These are phyloP conservation scores for Dicycla oo DNA, from an alignment of 2,888 invertebrate genomes.

Conservation along the genomic window DNA sequence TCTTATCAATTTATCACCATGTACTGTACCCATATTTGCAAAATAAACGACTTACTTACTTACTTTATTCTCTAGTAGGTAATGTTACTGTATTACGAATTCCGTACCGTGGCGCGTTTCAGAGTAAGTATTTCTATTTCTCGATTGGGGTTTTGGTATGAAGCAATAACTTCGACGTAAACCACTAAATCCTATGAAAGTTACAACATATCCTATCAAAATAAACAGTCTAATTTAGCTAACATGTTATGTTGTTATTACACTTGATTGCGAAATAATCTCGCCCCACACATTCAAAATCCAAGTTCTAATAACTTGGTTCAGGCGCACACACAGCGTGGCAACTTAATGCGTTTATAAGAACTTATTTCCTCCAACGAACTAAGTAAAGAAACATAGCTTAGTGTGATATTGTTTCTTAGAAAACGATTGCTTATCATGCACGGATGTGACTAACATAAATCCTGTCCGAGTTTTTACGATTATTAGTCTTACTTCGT, in stretches of 20 bases:
- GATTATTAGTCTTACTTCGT: slow-evolving; percentile 56
- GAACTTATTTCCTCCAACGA: slow-evolving; percentile 66
- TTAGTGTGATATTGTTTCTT: slow-evolving; percentile 71
- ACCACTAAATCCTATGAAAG: not conserved
- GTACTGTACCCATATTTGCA: too few species aligned
- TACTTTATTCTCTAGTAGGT: not conserved
- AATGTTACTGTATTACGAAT: not conserved
- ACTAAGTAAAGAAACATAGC: slow-evolving; percentile 59
- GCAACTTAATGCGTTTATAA: slow-evolving; percentile 66
- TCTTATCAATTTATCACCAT: too few species aligned
- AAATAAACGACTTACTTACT: too few species aligned
- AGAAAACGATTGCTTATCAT: slow-evolving; percentile 75
- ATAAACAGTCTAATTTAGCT: slow-evolving; percentile 9
- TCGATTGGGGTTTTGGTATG: not conserved
- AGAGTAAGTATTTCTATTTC: not conserved
- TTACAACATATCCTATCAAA: slow-evolving; percentile 14
- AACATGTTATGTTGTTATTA: not conserved
- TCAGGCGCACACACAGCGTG: slow-evolving; percentile 29
- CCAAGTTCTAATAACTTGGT: slow-evolving; percentile 54
- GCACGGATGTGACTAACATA: slow-evolving; percentile 76
- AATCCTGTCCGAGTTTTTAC: slow-evolving; percentile 70
- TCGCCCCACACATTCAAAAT: slow-evolving; percentile 34
- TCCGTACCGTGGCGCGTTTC: not conserved
- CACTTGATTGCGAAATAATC: slow-evolving; percentile 46
- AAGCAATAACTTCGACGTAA: not conserved